These are phyloP conservation scores for Vireo altiloquus DNA, from an alignment of 2,113 vertebrate genomes.

Conservation along the genomic window DNA sequence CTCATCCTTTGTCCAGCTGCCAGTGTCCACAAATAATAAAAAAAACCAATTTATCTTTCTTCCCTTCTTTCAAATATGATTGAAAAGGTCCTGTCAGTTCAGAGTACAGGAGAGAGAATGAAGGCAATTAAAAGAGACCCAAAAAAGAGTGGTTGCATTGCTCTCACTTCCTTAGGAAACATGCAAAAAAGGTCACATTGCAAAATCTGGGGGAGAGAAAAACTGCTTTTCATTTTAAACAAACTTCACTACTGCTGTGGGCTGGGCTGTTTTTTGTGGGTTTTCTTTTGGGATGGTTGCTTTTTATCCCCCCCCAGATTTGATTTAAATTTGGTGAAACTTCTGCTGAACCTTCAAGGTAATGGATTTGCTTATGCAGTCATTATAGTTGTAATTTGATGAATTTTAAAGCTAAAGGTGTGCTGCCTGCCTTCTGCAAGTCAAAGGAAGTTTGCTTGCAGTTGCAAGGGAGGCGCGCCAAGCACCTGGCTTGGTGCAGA, in stretches of 20 bases:
- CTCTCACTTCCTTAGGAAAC: background rate
- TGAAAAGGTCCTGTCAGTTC: background rate
- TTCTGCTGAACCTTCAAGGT: background rate
- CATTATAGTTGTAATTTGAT: background rate
- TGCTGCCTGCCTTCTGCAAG: background rate
- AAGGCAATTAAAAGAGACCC: background rate
- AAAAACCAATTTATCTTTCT: background rate
- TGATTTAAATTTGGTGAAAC: background rate
- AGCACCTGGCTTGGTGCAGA: background rate
- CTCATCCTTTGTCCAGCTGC: background rate
- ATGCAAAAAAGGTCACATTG: background rate
- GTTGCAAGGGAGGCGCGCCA: background rate
- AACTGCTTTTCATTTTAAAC: background rate
- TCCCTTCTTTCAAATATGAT: background rate
- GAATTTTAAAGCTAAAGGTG: background rate
- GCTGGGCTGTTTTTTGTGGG: background rate
- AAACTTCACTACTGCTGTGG: background rate
- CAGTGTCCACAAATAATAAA: background rate
- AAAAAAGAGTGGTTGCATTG: background rate
- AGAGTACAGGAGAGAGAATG: background rate
- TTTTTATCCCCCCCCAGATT: accelerated
- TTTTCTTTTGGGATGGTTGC: accelerated
- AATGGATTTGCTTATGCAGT: background rate
- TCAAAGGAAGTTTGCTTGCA: background rate
- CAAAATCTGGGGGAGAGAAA: background rate